Conservation (phyloP, 2,797 vertebrate genomes). For the Onychomys torridus region DNA sequence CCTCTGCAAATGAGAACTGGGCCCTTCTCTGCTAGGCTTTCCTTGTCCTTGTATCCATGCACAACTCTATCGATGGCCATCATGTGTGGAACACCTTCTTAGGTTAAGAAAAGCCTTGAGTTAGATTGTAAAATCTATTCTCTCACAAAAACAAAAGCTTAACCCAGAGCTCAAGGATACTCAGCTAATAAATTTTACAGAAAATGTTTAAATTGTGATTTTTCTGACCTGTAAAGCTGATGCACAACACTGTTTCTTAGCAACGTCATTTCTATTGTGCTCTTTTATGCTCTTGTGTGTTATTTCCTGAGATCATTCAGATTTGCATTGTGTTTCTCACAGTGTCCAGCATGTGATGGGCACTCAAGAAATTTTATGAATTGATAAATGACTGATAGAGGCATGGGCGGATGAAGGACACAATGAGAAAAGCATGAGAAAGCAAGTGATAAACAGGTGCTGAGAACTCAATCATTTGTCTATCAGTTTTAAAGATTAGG, state of each 20-base stretch:
- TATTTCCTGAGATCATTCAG: neutral
- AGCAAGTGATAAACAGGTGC: neutral
- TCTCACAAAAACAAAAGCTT: conserved; percentile 15
- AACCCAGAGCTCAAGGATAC: neutral
- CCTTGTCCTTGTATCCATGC: neutral
- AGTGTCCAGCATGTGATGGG: neutral
- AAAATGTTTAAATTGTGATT: neutral
- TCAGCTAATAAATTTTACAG: neutral
- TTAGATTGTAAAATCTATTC: neutral
- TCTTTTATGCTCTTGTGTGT: neutral
- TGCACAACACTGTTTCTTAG: neutral
- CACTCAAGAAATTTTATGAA: neutral
- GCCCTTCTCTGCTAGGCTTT: neutral
- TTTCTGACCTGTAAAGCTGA: neutral
- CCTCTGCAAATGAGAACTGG: neutral
- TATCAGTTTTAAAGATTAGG: neutral
- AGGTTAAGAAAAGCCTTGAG: neutral
- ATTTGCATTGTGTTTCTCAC: neutral
- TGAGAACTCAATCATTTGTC: neutral
- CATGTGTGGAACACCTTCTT: neutral
- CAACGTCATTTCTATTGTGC: neutral
- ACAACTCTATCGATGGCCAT: neutral
- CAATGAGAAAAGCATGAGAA: neutral
- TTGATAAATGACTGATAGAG: neutral
- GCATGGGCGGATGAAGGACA: neutral